These are phyloP conservation scores for Odontamblyopus lacepedii DNA, from an alignment of 2,797 vertebrate species.

Conservation along the genomic window DNA sequence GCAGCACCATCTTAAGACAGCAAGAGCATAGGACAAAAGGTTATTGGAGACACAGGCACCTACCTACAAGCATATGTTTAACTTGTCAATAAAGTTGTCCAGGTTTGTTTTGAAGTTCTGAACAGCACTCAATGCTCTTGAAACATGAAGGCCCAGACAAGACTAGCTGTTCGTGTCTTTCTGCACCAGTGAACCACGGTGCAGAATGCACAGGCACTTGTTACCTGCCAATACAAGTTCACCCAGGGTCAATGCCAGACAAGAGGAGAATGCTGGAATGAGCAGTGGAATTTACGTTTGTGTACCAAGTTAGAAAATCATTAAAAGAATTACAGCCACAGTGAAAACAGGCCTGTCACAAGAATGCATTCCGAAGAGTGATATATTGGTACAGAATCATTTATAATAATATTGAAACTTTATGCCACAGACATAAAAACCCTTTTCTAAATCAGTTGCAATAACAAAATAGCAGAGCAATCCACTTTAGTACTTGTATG, in stretches of 20 bases:
- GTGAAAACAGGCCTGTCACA: too few species aligned
- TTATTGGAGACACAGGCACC: not conserved
- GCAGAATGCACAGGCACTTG: constrained; percentile 17
- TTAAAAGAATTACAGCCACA: not conserved
- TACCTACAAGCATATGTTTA: not conserved
- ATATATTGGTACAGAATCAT: too few species aligned
- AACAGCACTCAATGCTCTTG: not conserved
- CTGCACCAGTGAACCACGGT: constrained; percentile 15
- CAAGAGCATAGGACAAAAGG: not conserved
- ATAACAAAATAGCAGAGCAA: too few species aligned
- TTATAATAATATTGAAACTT: too few species aligned
- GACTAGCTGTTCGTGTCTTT: constrained; percentile 16
- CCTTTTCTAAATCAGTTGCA: too few species aligned
- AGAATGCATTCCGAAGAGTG: too few species aligned
- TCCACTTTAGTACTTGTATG: too few species aligned
- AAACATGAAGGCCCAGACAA: constrained; percentile 4
- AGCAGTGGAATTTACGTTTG: not conserved
- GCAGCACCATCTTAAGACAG: not conserved
- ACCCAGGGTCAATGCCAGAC: constrained; percentile 4
- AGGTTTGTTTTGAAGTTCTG: not conserved
- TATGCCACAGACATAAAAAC: too few species aligned
- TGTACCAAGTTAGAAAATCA: not conserved
- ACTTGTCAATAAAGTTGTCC: not conserved
- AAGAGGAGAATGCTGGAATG: not conserved
- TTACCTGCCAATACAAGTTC: constrained; percentile 12